Evolutionary conservation across 2,113 vertebrate species (phyloP).

Genomic region (Daboia siamensis): DNA sequence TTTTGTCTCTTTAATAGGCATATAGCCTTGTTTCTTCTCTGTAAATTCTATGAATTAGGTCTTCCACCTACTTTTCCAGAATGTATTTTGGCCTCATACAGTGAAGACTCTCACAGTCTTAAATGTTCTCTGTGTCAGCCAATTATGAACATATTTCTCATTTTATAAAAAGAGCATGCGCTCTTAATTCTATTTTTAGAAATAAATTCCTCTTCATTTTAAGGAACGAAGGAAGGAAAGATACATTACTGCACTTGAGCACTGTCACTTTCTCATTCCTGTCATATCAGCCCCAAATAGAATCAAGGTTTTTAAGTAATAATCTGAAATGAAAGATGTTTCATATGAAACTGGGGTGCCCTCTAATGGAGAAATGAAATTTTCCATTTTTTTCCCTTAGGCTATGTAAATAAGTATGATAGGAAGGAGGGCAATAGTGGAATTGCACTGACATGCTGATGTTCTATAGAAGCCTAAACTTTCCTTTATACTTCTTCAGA

Average conservation of each 20-base stretch:
- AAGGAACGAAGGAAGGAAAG: neutral
- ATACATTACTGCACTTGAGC: neutral
- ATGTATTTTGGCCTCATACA: neutral
- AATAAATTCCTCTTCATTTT: neutral
- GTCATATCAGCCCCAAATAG: neutral
- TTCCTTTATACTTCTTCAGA: slow-evolving; percentile 62
- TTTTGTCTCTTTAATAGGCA: neutral
- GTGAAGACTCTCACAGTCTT: neutral
- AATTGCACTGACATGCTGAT: neutral
- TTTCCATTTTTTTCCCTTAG: neutral
- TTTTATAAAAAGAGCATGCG: neutral
- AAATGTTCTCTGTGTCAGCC: neutral
- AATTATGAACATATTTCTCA: neutral
- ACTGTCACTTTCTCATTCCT: neutral
- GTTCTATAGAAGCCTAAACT: neutral
- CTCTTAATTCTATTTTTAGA: neutral
- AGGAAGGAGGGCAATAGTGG: neutral
- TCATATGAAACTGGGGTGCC: slow-evolving; percentile 10
- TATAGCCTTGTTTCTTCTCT: neutral
- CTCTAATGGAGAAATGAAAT: slow-evolving; percentile 9
- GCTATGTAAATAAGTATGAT: slow-evolving; percentile 1
- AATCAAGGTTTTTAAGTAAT: neutral
- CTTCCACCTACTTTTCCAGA: neutral
- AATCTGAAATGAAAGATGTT: slow-evolving; percentile 5
- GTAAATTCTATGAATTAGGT: neutral